These are phyloP conservation scores for Epistrophe eligans DNA, from an alignment of 2,888 invertebrate species.

Conservation along the genomic window DNA sequence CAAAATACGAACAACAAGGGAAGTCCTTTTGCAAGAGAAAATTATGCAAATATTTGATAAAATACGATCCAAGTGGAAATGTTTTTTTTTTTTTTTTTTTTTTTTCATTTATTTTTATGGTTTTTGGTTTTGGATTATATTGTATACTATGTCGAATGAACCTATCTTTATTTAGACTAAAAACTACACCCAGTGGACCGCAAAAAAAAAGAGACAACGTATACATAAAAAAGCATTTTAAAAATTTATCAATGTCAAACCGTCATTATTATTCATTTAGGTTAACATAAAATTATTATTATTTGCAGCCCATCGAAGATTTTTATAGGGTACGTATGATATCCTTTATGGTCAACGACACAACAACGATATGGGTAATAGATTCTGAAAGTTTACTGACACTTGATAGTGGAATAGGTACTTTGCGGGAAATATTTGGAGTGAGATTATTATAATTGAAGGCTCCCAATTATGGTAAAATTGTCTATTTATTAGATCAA, in stretches of 20 bases:
- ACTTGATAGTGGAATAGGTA: neutral
- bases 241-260: conserved; percentile 74
- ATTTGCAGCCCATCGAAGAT: conserved; percentile 43
- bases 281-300: conserved; percentile 50
- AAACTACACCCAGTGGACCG: conserved; percentile 30
- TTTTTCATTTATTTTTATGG: conserved; percentile 29
- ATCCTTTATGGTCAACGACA: conserved; percentile 5
- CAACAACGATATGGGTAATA: neutral
- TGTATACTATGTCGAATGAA: conserved; percentile 19
- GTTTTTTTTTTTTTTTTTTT: neutral
- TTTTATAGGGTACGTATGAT: neutral
- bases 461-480: too few relatives aligned
- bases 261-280: conserved; percentile 73
- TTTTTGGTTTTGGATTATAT: conserved; percentile 21
- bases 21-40: conserved; percentile 55
- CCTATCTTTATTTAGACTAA: neutral
- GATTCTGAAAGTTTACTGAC: neutral
- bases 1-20: conserved; percentile 33
- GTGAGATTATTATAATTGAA: too few relatives aligned
- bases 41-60: conserved; percentile 68
- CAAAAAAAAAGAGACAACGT: neutral
- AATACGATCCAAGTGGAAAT: conserved; percentile 52
- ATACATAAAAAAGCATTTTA: conserved; percentile 52
- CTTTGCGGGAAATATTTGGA: neutral
- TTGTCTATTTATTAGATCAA: too few relatives aligned